phyloP scores from a whole-genome alignment of 1,140 invertebrate species.

The Acromyrmex charruanus region DNA sequence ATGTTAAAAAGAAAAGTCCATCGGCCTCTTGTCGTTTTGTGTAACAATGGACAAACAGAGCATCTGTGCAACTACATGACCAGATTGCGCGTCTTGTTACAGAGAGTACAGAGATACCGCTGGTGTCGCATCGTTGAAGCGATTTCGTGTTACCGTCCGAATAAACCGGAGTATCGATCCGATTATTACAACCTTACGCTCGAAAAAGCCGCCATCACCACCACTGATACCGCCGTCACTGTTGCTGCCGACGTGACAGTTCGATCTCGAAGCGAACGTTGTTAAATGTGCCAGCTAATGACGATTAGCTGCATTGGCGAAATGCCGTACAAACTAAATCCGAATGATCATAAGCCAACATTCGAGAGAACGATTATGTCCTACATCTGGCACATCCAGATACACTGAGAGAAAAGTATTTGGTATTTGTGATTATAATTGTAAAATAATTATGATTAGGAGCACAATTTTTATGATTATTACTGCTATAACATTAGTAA shows the following conservation, averaged over 20 bases:
- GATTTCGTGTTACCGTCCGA: slow-evolving; percentile 34
- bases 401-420: background rate
- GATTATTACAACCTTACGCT: slow-evolving; percentile 44
- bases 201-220: background rate
- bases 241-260: slow-evolving; percentile 40
- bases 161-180: slow-evolving; percentile 50
- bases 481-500: too few species aligned
- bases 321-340: slow-evolving; percentile 72
- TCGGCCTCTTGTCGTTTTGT: background rate
- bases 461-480: too few species aligned
- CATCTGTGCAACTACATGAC: background rate
- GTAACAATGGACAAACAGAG: background rate
- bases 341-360: slow-evolving; percentile 62
- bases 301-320: slow-evolving; percentile 65
- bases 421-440: too few species aligned
- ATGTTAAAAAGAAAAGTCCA: slow-evolving; percentile 11
- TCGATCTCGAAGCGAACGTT: slow-evolving; percentile 33
- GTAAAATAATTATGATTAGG: too few species aligned
- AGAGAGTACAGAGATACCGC: background rate
- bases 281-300: slow-evolving; percentile 55
- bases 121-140: background rate
- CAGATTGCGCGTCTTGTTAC: background rate
- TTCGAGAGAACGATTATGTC: slow-evolving; percentile 60
- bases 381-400: slow-evolving; percentile 27
- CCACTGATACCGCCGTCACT: background rate